Evolutionary conservation across 2,888 invertebrate species (phyloP).

Genomic region (Watsonalla binaria): DNA sequence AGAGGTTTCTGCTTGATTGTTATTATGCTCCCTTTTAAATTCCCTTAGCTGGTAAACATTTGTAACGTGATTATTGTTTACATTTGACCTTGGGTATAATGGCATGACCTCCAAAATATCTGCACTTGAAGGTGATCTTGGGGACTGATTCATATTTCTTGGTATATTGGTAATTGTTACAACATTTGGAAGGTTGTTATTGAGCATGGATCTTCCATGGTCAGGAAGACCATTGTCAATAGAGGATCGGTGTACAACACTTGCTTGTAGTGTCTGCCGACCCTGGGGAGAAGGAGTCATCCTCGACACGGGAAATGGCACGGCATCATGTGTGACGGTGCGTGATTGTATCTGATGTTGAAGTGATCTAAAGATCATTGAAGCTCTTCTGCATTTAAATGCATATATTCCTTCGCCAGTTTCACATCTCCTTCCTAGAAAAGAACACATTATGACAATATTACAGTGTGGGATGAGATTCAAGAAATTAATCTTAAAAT

Average conservation of each 20-base stretch:
- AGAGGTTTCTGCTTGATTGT: constrained; percentile 54
- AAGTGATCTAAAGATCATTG: constrained; percentile 90
- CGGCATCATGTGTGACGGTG: constrained; percentile 63
- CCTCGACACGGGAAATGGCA: constrained; percentile 56
- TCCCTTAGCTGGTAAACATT: constrained; percentile 79
- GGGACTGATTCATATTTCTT: constrained; percentile 46
- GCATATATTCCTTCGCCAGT: constrained; percentile 97
- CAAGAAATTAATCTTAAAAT: background rate
- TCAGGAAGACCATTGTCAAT: constrained; percentile 64
- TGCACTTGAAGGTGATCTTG: constrained; percentile 76
- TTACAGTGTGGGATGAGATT: background rate
- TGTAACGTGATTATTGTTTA: constrained; percentile 59
- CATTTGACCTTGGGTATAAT: constrained; percentile 61
- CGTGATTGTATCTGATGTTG: constrained; percentile 90
- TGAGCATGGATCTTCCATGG: constrained; percentile 28
- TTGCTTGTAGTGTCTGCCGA: constrained; percentile 63
- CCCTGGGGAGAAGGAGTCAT: constrained; percentile 58
- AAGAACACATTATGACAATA: constrained; percentile 19
- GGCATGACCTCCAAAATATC: constrained; percentile 78
- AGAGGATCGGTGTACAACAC: constrained; percentile 64
- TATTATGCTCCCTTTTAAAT: constrained; percentile 75
- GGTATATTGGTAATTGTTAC: constrained; percentile 30
- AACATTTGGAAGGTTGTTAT: constrained; percentile 42
- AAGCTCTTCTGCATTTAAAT: constrained; percentile 92
- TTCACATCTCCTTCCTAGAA: constrained; percentile 85